Conservation (phyloP, 2,113 vertebrate species). For the Paratilapia polleni region DNA sequence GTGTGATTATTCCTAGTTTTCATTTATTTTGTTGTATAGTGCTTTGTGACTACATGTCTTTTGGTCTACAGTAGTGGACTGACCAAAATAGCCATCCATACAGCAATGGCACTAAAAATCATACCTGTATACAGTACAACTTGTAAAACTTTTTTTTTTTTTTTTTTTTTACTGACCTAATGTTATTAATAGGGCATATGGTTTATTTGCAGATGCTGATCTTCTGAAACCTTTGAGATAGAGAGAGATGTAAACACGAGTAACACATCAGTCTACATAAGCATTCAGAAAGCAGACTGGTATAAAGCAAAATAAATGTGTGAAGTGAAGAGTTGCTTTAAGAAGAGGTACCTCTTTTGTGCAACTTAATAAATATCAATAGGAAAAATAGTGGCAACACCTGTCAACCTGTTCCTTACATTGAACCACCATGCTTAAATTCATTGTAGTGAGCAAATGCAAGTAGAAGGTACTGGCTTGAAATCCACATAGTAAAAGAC, state of each 20-base stretch:
- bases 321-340: not conserved
- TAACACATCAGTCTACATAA: not conserved
- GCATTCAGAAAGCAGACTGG: not conserved
- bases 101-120: too few relatives aligned
- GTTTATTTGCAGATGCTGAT: not conserved
- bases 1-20: too few relatives aligned
- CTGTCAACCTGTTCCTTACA: not conserved
- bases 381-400: not conserved
- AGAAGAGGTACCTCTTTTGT: not conserved
- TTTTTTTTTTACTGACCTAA: slow-evolving; percentile 1
- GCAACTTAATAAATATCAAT: not conserved
- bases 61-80: too few relatives aligned
- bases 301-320: not conserved
- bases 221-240: not conserved
- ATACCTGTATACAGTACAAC: not conserved
- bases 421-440: slow-evolving; percentile 24
- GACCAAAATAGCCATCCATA: too few relatives aligned
- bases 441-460: not conserved
- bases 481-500: slow-evolving; percentile 51
- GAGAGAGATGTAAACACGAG: not conserved
- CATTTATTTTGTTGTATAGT: too few relatives aligned
- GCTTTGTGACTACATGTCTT: too few relatives aligned
- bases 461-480: slow-evolving; percentile 2
- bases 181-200: not conserved
- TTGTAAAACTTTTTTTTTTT: not conserved